A percentile compares a stretch with the other conserved stretches of the same genome.
These are phyloP conservation scores for Neosilurus hyrtlii DNA, from an alignment of 2,797 vertebrate genomes.

Conservation along the genomic window DNA sequence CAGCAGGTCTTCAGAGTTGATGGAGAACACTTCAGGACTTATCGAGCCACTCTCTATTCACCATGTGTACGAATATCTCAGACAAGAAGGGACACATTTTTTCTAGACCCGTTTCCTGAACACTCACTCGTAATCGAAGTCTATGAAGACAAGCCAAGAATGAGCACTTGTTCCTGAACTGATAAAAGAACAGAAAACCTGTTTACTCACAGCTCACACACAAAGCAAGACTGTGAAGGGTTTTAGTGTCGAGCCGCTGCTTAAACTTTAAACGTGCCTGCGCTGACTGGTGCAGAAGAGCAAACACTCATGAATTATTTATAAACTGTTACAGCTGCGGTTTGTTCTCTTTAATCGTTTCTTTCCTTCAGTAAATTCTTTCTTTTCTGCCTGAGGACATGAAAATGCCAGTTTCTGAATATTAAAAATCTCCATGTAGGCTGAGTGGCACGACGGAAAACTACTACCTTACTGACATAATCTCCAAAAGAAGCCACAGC, in stretches of 20 bases:
- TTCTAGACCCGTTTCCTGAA: no score
- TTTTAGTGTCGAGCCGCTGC: not conserved
- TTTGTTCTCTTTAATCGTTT: not conserved
- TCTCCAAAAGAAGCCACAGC: not conserved
- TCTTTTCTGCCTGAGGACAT: not conserved
- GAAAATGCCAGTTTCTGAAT: not conserved
- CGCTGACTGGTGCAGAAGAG: not conserved
- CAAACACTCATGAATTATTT: not conserved
- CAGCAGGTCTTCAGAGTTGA: not conserved
- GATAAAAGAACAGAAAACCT: not conserved
- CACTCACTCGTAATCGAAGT: no score
- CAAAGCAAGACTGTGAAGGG: not conserved
- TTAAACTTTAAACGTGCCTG: not conserved
- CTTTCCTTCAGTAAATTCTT: not conserved
- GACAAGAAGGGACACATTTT: conserved; percentile 7
- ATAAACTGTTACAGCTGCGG: not conserved
- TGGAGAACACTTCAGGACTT: not conserved
- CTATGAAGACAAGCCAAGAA: not conserved
- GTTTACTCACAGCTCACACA: not conserved
- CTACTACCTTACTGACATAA: not conserved
- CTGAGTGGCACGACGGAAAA: not conserved
- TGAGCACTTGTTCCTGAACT: not conserved
- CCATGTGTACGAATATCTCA: not conserved
- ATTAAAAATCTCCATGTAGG: not conserved
- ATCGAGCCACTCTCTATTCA: not conserved